These are phyloP conservation scores for Galaxias olidus DNA, from an alignment of 2,797 vertebrate species.

Conservation along the genomic window DNA sequence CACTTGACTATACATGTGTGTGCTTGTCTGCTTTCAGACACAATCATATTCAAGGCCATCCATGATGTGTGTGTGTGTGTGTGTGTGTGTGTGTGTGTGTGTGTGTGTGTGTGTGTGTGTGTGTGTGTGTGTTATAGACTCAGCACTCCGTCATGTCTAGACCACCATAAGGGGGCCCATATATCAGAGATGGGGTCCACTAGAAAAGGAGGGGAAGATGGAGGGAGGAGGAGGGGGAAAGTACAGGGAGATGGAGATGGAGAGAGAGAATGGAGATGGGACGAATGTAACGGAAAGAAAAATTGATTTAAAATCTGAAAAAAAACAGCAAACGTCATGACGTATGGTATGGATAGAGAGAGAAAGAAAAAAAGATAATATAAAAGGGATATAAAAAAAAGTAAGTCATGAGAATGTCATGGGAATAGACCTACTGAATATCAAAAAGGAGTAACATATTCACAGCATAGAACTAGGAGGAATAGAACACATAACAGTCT, in stretches of 20 bases:
- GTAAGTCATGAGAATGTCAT: neutral
- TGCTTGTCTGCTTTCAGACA: slow-evolving; percentile 30
- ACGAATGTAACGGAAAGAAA: slow-evolving; percentile 22
- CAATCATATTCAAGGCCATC: no score
- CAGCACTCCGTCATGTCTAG: slow-evolving; percentile 59
- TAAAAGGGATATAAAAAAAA: slow-evolving; percentile 2
- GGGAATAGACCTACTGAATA: no score
- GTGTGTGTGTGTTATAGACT: slow-evolving; percentile 57
- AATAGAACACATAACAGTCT: no score
- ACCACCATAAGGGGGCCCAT: slow-evolving; percentile 52
- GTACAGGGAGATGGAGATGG: slow-evolving; percentile 38
- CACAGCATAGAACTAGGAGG: no score
- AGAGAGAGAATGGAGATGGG: slow-evolving; percentile 23
- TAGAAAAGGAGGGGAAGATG: slow-evolving; percentile 46
- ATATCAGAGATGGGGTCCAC: slow-evolving; percentile 48
- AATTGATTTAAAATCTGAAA: slow-evolving; percentile 21
- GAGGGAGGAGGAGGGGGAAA: neutral
- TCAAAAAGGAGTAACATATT: no score
- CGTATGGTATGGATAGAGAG: slow-evolving; percentile 19
- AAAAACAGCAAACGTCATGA: slow-evolving; percentile 8
- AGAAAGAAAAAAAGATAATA: slow-evolving; percentile 24
- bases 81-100: slow-evolving; percentile 27
- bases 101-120: slow-evolving; percentile 34
- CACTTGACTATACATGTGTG: slow-evolving; percentile 35
- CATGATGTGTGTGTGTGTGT: neutral